phyloP scores from a whole-genome alignment of 2,797 vertebrate genomes.

The Macrochelys suwanniensis region DNA sequence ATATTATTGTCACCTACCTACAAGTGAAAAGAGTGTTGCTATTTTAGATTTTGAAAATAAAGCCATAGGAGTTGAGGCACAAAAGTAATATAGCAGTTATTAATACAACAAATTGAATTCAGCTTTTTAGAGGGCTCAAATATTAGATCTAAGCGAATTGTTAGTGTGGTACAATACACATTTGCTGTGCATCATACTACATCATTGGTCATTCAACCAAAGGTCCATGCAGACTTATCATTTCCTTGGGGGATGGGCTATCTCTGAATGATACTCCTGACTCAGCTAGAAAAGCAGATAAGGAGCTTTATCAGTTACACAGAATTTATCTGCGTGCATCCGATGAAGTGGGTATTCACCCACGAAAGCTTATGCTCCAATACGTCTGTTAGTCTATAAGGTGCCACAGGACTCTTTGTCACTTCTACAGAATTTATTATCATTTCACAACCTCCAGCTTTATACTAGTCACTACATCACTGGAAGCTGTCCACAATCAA shows the following conservation, averaged over 20 bases:
- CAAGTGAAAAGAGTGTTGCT: too few relatives aligned
- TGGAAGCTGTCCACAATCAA: not conserved
- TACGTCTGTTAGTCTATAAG: too few relatives aligned
- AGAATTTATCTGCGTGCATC: not conserved
- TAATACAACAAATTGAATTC: too few relatives aligned
- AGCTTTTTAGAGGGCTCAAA: too few relatives aligned
- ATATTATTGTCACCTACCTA: too few relatives aligned
- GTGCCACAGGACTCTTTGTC: too few relatives aligned
- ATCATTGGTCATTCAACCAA: not conserved
- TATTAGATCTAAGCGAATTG: not conserved
- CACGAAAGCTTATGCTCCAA: too few relatives aligned
- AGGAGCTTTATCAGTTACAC: too few relatives aligned
- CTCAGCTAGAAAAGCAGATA: not conserved
- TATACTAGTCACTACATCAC: not conserved
- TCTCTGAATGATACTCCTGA: not conserved
- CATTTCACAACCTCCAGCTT: not conserved
- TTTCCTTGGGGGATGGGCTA: not conserved
- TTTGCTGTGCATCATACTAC: not conserved
- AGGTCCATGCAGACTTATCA: not conserved
- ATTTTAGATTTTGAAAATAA: too few relatives aligned
- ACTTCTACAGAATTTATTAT: not conserved
- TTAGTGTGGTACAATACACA: rapidly evolving
- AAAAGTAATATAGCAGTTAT: too few relatives aligned
- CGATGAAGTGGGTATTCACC: too few relatives aligned
- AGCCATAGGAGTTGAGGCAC: too few relatives aligned